Percentiles rank a stretch among this genome's conserved stretches.
These are phyloP conservation scores for Nymphalis io DNA, from an alignment of 1,140 invertebrate species.

Conservation along the genomic window DNA sequence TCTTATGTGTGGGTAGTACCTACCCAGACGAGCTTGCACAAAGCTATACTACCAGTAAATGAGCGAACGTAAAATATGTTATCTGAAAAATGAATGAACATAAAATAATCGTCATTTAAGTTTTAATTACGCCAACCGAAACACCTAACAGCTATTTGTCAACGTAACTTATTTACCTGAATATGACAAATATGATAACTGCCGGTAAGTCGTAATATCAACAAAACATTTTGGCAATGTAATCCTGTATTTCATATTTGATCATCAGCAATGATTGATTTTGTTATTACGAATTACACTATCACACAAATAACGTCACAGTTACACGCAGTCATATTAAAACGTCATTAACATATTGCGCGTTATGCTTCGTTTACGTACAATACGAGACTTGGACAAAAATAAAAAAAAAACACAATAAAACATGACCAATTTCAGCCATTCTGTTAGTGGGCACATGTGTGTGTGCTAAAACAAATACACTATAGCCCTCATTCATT, in stretches of 20 bases:
- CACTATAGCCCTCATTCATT: too few relatives aligned
- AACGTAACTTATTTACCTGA: too few relatives aligned
- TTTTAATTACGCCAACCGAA: too few relatives aligned
- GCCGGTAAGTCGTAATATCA: background rate
- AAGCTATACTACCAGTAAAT: too few relatives aligned
- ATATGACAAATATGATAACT: too few relatives aligned
- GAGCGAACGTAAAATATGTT: too few relatives aligned
- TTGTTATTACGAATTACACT: conserved; percentile 2
- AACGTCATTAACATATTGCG: conserved; percentile 46
- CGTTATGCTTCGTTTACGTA: conserved; percentile 31
- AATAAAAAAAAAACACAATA: background rate
- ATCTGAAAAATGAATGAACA: too few relatives aligned
- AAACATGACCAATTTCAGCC: background rate
- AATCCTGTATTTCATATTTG: background rate
- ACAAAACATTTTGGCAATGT: background rate
- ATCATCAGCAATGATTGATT: conserved; percentile 15
- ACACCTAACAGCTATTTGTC: too few relatives aligned
- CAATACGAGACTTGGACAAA: conserved; percentile 8
- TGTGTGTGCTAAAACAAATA: background rate
- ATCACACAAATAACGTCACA: conserved; percentile 20
- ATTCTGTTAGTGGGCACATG: too few relatives aligned
- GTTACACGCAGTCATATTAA: conserved; percentile 37
- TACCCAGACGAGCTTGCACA: too few relatives aligned
- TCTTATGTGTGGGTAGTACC: too few relatives aligned
- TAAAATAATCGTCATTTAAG: too few relatives aligned